Percentiles rank a stretch among this genome's conserved stretches.
phyloP scores from a whole-genome alignment of 2,797 vertebrate species.

The Amblyopsis hoosieri region DNA sequence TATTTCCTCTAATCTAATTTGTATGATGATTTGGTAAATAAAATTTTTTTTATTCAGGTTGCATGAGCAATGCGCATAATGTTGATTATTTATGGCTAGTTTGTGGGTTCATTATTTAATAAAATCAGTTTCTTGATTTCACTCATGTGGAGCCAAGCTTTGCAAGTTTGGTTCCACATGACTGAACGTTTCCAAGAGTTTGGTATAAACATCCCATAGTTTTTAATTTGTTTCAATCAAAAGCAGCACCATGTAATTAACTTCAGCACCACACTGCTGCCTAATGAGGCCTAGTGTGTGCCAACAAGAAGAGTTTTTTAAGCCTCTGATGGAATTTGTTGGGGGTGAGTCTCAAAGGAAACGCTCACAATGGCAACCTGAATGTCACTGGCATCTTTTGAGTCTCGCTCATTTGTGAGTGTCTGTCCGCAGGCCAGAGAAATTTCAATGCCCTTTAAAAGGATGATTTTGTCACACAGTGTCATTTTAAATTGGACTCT shows the following conservation, averaged over 20 bases:
- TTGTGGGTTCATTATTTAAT: slow-evolving; percentile 34
- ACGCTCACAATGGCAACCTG: slow-evolving; percentile 54
- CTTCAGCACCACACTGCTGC: slow-evolving; percentile 36
- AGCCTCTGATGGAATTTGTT: slow-evolving; percentile 64
- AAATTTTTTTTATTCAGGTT: too few relatives aligned
- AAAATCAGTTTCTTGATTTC: slow-evolving; percentile 27
- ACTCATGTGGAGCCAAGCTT: slow-evolving; percentile 30
- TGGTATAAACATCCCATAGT: slow-evolving; percentile 34
- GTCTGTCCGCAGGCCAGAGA: slow-evolving; percentile 63
- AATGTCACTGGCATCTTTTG: slow-evolving; percentile 74
- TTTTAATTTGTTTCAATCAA: slow-evolving; percentile 52
- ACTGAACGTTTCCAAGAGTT: slow-evolving; percentile 35
- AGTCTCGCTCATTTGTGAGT: slow-evolving; percentile 63
- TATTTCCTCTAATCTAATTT: too few relatives aligned
- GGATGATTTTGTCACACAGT: slow-evolving; percentile 68
- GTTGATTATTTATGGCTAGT: slow-evolving; percentile 20
- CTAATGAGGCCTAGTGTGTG: slow-evolving; percentile 58
- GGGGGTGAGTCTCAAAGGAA: slow-evolving; percentile 58
- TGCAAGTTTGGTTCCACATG: slow-evolving; percentile 42
- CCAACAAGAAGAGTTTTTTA: slow-evolving; percentile 51
- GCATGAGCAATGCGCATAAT: slow-evolving; percentile 15
- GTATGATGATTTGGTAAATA: too few relatives aligned
- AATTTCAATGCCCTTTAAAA: slow-evolving; percentile 67
- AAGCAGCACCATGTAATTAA: slow-evolving; percentile 53
- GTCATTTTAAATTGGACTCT: slow-evolving; percentile 76